Evolutionary conservation across 1,140 invertebrate species (phyloP).

Genomic region (Sarcophaga peregrina): DNA sequence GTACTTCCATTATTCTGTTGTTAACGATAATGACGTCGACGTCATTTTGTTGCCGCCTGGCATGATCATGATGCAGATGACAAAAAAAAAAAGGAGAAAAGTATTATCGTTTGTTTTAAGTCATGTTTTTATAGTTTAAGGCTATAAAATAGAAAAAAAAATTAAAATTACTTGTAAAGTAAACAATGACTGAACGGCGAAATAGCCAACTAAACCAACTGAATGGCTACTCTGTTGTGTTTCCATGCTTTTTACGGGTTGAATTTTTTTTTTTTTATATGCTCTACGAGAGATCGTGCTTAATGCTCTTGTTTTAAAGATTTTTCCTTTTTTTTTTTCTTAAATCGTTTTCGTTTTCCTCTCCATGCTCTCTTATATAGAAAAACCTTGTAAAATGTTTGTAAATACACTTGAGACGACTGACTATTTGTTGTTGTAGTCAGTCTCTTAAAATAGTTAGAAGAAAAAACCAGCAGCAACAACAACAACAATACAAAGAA

Average conservation of each 20-base stretch:
- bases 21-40: neutral
- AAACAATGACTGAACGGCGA: too few species aligned
- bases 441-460: neutral
- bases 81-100: neutral
- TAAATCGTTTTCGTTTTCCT: neutral
- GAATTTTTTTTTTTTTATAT: neutral
- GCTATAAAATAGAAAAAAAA: neutral
- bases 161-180: too few species aligned
- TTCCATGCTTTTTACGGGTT: neutral
- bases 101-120: neutral
- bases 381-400: neutral
- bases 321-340: too few species aligned
- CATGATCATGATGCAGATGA: neutral
- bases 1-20: neutral
- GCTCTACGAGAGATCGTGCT: neutral
- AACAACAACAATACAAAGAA: neutral
- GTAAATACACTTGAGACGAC: neutral
- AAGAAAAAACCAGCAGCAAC: too few species aligned
- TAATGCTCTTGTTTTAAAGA: conserved; percentile 22
- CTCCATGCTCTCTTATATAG: too few species aligned
- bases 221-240: neutral
- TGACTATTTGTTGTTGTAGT: conserved; percentile 15
- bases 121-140: conserved; percentile 23
- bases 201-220: too few species aligned
- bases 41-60: too few species aligned